These are phyloP conservation scores for Lathronympha strigana DNA, from an alignment of 2,888 invertebrate genomes.

Conservation along the genomic window DNA sequence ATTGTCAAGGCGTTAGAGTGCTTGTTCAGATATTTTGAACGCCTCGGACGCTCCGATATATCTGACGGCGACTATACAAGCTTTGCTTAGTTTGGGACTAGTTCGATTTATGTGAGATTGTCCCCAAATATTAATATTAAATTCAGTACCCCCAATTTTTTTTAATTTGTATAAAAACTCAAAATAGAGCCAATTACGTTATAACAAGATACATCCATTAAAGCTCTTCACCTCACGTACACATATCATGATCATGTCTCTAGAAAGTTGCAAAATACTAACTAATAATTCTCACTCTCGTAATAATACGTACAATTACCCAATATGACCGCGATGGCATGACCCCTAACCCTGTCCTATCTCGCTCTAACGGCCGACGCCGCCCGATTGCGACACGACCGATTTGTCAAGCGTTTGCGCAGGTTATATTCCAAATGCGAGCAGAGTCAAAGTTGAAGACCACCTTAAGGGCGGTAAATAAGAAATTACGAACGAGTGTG, in stretches of 20 bases:
- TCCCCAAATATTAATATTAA: too few relatives aligned
- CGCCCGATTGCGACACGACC: conserved; percentile 26
- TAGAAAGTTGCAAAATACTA: conserved; percentile 2
- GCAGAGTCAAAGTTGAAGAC: neutral
- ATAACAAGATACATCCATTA: neutral
- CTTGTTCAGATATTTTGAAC: too few relatives aligned
- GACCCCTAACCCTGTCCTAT: conserved; percentile 16
- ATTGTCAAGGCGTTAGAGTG: too few relatives aligned
- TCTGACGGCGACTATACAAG: too few relatives aligned
- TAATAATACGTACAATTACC: conserved; percentile 21
- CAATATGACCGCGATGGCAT: conserved; percentile 15
- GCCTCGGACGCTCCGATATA: too few relatives aligned
- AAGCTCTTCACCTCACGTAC: neutral
- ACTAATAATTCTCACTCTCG: conserved; percentile 7
- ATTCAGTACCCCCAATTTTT: too few relatives aligned
- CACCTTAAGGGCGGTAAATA: too few relatives aligned
- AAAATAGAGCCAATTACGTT: too few relatives aligned
- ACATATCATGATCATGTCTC: neutral
- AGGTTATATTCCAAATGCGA: neutral
- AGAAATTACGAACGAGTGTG: too few relatives aligned
- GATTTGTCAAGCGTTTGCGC: conserved; percentile 31
- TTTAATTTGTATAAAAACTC: too few relatives aligned
- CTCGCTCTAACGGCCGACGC: conserved; percentile 28
- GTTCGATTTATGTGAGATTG: too few relatives aligned
- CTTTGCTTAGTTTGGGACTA: too few relatives aligned